Conservation (phyloP, 2,797 vertebrate genomes). For the Chelidonichthys spinosus region DNA sequence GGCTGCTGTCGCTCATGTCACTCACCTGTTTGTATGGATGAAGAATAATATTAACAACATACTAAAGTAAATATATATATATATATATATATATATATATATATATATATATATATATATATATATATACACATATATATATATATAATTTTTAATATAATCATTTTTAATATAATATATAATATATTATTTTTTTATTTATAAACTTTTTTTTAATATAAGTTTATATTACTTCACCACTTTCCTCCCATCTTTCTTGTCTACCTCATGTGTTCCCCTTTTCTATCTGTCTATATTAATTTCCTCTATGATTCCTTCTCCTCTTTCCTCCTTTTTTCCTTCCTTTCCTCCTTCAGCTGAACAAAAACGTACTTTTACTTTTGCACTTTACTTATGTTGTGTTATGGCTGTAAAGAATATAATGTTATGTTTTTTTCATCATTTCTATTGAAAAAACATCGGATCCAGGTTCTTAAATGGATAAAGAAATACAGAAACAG, state of each 20-base stretch:
- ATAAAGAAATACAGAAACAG: slow-evolving; percentile 5
- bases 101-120: too few species aligned
- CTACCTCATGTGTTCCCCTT: neutral
- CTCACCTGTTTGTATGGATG: neutral
- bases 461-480: neutral
- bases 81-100: too few species aligned
- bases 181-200: too few species aligned
- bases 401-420: neutral
- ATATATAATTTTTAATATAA: too few species aligned
- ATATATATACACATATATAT: too few species aligned
- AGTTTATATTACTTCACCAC: too few species aligned
- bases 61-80: too few species aligned
- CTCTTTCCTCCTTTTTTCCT: neutral
- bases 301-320: neutral
- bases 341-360: neutral
- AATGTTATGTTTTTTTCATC: neutral
- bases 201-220: too few species aligned
- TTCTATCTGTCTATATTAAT: neutral
- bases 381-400: neutral
- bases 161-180: too few species aligned
- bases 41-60: neutral
- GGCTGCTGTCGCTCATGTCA: neutral
- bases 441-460: neutral
- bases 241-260: neutral
- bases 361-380: neutral